These are phyloP conservation scores for Linepithema humile DNA, from an alignment of 1,140 invertebrate genomes.

Conservation along the genomic window DNA sequence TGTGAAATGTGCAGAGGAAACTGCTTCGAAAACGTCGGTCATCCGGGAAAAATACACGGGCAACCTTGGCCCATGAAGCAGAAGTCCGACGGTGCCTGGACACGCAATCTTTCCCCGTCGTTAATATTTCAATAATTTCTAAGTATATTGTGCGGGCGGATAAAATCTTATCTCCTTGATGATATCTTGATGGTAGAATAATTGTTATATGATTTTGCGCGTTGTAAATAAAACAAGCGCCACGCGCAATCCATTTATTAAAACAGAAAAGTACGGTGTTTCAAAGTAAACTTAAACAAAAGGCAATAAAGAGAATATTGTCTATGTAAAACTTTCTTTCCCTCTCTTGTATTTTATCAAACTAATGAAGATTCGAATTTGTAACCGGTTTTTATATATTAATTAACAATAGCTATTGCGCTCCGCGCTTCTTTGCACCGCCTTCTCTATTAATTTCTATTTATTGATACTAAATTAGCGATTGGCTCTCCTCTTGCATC, in stretches of 20 bases:
- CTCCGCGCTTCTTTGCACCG: too few species aligned
- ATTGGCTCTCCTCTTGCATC: not conserved
- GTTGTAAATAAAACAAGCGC: too few species aligned
- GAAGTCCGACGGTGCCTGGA: slow-evolving; percentile 6
- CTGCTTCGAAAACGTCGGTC: slow-evolving; percentile 30
- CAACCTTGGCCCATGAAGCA: slow-evolving; percentile 18
- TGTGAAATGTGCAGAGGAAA: slow-evolving; percentile 15
- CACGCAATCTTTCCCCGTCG: slow-evolving; percentile 28
- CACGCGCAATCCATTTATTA: too few species aligned
- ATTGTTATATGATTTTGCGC: slow-evolving; percentile 21
- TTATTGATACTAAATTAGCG: slow-evolving; percentile 3
- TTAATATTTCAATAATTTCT: slow-evolving; percentile 40
- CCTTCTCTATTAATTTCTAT: too few species aligned
- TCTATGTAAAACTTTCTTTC: too few species aligned
- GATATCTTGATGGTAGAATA: not conserved
- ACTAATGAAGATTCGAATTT: too few species aligned
- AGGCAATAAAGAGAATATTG: too few species aligned
- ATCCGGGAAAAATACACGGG: slow-evolving; percentile 35
- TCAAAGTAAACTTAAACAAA: too few species aligned
- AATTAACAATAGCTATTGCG: too few species aligned
- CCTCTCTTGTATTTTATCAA: too few species aligned
- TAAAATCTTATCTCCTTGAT: slow-evolving; percentile 1
- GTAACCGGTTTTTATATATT: too few species aligned
- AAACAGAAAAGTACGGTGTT: too few species aligned
- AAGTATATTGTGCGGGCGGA: not conserved